These are phyloP conservation scores for Petrocephalus sullivani DNA, from an alignment of 2,797 vertebrate species.

Conservation along the genomic window DNA sequence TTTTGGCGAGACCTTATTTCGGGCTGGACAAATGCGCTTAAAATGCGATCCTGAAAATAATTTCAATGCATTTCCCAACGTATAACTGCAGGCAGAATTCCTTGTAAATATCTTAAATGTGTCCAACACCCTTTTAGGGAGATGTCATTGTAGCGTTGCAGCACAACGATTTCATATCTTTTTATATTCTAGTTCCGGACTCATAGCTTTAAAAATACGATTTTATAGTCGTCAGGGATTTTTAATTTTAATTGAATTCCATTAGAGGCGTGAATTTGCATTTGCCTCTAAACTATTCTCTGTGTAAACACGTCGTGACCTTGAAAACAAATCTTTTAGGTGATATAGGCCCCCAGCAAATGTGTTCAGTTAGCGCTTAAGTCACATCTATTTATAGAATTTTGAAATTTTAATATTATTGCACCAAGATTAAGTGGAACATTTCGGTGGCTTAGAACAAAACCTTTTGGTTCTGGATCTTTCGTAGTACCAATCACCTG, in stretches of 20 bases:
- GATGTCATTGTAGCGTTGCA: neutral
- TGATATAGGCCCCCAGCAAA: neutral
- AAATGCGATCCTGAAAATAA: neutral
- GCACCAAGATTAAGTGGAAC: neutral
- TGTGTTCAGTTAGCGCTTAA: neutral
- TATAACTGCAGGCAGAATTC: neutral
- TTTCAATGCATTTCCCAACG: neutral
- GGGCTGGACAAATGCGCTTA: neutral
- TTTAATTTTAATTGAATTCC: neutral
- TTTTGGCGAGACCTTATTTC: neutral
- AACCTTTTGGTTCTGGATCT: neutral
- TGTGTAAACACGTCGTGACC: conserved; percentile 3
- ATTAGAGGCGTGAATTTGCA: neutral
- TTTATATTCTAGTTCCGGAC: neutral
- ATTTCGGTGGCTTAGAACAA: neutral
- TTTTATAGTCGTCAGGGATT: neutral
- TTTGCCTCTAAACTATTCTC: neutral
- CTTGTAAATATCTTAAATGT: neutral
- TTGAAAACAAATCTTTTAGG: conserved; percentile 5
- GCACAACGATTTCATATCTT: neutral
- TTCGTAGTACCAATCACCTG: neutral
- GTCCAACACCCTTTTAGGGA: neutral
- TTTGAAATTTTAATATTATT: neutral
- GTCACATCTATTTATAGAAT: neutral
- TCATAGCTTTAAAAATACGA: neutral